Evolutionary conservation across 2,113 vertebrate genomes (phyloP).

Genomic region (Pampusana beccarii): DNA sequence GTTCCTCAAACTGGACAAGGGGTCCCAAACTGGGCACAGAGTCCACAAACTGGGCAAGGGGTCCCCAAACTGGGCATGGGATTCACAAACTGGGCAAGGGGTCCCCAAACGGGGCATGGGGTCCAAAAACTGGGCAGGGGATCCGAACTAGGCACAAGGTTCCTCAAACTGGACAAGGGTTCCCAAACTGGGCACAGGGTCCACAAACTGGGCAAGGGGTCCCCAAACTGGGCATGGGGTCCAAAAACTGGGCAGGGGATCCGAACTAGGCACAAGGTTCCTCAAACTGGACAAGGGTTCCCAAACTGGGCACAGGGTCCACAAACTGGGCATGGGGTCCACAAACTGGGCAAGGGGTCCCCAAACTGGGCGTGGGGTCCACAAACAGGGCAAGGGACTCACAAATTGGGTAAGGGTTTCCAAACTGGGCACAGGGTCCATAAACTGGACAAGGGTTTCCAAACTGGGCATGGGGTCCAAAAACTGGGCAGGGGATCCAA

Average conservation of each 20-base stretch:
- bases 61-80: not conserved
- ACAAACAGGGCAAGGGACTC: no score
- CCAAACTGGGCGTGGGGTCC: no score
- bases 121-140: not conserved
- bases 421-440: not conserved
- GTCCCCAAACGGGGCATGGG: no score
- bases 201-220: not conserved
- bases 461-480: not conserved
- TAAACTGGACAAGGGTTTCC: not conserved
- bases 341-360: not conserved
- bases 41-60: not conserved
- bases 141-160: not conserved
- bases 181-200: not conserved
- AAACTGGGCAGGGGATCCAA: not conserved
- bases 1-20: rapidly evolving
- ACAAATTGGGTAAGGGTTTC: not conserved
- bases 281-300: not conserved
- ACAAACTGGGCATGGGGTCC: not conserved
- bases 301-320: not conserved
- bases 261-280: no score
- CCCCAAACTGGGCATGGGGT: not conserved
- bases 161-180: not conserved
- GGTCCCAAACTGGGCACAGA: rapidly evolving
- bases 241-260: not conserved
- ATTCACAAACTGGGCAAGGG: rapidly evolving